Conservation (phyloP, 2,888 invertebrate genomes). For the Scrobipalpa atriplicella region DNA sequence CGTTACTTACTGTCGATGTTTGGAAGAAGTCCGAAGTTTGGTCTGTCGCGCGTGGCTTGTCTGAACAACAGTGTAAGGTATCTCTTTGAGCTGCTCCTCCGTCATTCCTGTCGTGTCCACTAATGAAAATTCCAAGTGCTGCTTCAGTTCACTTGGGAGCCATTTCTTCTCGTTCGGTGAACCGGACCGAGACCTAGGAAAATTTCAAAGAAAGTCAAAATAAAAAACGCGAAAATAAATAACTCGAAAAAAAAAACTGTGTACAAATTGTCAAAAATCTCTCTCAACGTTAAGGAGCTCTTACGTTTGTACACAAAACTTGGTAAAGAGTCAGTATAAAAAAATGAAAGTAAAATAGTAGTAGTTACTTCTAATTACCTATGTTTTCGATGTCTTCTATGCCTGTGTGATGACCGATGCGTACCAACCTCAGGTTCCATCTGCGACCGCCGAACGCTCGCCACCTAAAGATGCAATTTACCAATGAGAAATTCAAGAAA, state of each 20-base stretch:
- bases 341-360: neutral
- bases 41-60: slow-evolving; percentile 85
- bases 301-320: too few species aligned
- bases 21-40: slow-evolving; percentile 76
- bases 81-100: slow-evolving; percentile 92
- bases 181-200: slow-evolving; percentile 83
- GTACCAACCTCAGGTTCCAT: slow-evolving; percentile 76
- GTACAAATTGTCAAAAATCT: too few species aligned
- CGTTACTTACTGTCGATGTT: slow-evolving; percentile 67
- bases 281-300: too few species aligned
- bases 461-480: slow-evolving; percentile 80
- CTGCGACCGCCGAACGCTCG: slow-evolving; percentile 85
- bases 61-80: slow-evolving; percentile 94
- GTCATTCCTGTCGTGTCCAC: slow-evolving; percentile 95
- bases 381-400: slow-evolving; percentile 83
- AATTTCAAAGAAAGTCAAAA: neutral
- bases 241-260: neutral
- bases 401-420: slow-evolving; percentile 83
- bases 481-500: neutral
- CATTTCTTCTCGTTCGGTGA: slow-evolving; percentile 88
- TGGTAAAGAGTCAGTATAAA: too few species aligned
- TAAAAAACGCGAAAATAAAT: neutral
- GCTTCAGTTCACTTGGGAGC: slow-evolving; percentile 89
- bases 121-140: slow-evolving; percentile 93
- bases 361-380: slow-evolving; percentile 59